Evolutionary conservation across 1,140 invertebrate genomes (phyloP).

Genomic region (Bombyx mori): ASM3026992v2 NC_085131.1:3328001-3328500

Average conservation of each 20-base stretch:
- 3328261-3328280: constrained; percentile 35
- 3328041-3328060: too few relatives aligned
- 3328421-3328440: constrained; percentile 28
- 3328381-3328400: constrained; percentile 22
- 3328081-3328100: too few relatives aligned
- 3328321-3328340: constrained; percentile 32
- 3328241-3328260: constrained; percentile 39
- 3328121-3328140: too few relatives aligned
- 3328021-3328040: too few relatives aligned
- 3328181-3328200: not conserved
- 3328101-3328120: too few relatives aligned
- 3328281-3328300: constrained; percentile 40
- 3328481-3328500: too few relatives aligned
- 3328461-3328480: too few relatives aligned
- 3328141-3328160: too few relatives aligned
- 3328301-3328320: constrained; percentile 13
- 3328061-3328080: too few relatives aligned
- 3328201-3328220: constrained; percentile 28
- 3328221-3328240: constrained; percentile 34
- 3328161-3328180: too few relatives aligned
- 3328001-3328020: too few relatives aligned
- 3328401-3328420: constrained; percentile 36
- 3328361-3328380: constrained; percentile 32
- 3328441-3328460: too few relatives aligned
- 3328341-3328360: constrained; percentile 34